Evolutionary conservation across 1,140 invertebrate genomes (phyloP).

Genomic region (Bombus consobrinus): DNA sequence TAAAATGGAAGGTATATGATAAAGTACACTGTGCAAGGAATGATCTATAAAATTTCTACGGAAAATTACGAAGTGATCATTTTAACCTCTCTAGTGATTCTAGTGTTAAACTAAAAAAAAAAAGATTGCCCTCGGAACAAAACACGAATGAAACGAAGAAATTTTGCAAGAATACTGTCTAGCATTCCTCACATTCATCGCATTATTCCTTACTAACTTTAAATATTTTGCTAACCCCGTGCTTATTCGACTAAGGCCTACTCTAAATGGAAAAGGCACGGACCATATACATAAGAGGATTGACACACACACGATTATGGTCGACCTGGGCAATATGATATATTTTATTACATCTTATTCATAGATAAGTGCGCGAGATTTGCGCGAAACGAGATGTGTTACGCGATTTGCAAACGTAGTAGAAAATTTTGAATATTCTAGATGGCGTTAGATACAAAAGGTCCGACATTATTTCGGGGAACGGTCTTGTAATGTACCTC

Average conservation of each 20-base stretch:
- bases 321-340: not conserved
- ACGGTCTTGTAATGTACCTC: not conserved
- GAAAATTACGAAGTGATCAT: too few relatives aligned
- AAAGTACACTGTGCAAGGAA: not conserved
- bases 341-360: not conserved
- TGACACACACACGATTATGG: not conserved
- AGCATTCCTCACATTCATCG: not conserved
- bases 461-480: not conserved
- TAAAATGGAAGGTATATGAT: not conserved
- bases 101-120: too few relatives aligned
- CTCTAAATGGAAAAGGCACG: not conserved
- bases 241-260: not conserved
- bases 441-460: not conserved
- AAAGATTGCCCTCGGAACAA: too few relatives aligned
- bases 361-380: not conserved
- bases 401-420: too few relatives aligned
- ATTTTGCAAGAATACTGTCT: too few relatives aligned
- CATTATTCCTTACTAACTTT: not conserved
- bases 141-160: too few relatives aligned
- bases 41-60: too few relatives aligned
- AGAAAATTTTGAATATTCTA: not conserved
- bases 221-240: not conserved
- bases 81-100: too few relatives aligned
- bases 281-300: not conserved
- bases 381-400: not conserved